Evolutionary conservation across 2,888 invertebrate genomes (phyloP), one percentile per base, ranked within the genome.

Genomic region (Nysson spinosus): DNA sequence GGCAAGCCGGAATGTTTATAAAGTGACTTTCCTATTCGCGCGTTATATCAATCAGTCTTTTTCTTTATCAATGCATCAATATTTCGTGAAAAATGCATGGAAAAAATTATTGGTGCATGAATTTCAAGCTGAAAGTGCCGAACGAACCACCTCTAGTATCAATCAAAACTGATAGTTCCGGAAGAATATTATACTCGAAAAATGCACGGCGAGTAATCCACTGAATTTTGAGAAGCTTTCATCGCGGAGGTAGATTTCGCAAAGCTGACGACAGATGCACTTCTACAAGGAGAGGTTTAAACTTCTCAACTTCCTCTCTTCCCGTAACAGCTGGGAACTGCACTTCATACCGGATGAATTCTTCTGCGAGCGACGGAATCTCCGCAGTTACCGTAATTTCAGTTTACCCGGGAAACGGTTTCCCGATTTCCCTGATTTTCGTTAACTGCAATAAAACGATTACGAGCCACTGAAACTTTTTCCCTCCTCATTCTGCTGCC

Each of bases 261-360:
- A 32, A 63, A 50, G 30, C 63, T 49, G 14, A 57, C 61, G 58
- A 28, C 60, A 37, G 40, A 54, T 34, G 26, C 54, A 39, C 57
- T 30, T 32, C 42, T 11, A 30, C 47, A 40, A 46, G 52, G 55
- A 67, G 62, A 58, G n/a, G n/a, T 60, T 63, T 42, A 37, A 44
- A 55, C 37, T 46, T 30, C 34, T 17, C 40, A n/a, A n/a, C n/a
- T n/a, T n/a, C n/a, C 32, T 37, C 40, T 40, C 14, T n/a, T 43
- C 37, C 14, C 57, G 20, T 17, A 37, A 24, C 43, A 37, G 16
- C 34, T 19, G 24, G 30, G 11, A 42, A 42, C 26, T 47, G 14
- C n/a, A 32, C 26, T 37, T 17, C 11, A 26, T 20, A 22, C 24
- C 19, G 30, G 19, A 16, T 16, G 30, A 19, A 30, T 30, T 30